Evolutionary conservation across 2,797 vertebrate species (phyloP), one percentile per base, ranked within the genome.

Genomic region (Rhinophrynus dorsalis): DNA sequence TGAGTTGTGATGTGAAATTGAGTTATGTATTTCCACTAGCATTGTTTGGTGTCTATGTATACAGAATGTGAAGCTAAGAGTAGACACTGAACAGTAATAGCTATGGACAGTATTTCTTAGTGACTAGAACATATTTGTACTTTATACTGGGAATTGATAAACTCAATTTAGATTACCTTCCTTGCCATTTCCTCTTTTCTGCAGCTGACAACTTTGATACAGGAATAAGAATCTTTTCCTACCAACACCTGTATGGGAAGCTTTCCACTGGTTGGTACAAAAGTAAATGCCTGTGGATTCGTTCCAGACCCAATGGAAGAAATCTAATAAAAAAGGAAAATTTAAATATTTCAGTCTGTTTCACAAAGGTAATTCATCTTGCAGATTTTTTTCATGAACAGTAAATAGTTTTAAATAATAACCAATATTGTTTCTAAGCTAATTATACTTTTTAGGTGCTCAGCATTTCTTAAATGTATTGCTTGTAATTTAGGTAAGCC

Each of bases 241-340:
- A 72, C 6, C 13, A 47, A 12, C 13, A 72, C 61, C 7, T 65
- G 30, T 5, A 44, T 57, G 17, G 68, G 68, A 42, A 72, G 61
- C 32, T 10, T 72, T 40, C 61, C 52, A 26, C 15, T 42, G 7
- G 33, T 30, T 1, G 68, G 68, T 6, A 72, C 60, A 65, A 72
- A 72, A n/a, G 52, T 58, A 51, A 72, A 72, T 2, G 12, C 27
- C 50, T 56, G 1, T 24, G 5, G 33, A 6, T 11, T 27, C 9
- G 30, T 17, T 64, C 24, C 52, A 45, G 33, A 12, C 11, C 44
- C 17, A 38, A 9, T 13, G 0, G 27, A 17, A 17, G 60, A 57
- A 40, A n/a, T 45, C 68, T 71, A 62, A 48, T 13, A 21, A 47
- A 26, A 62, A 20, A 21, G 6, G 7, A 33, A n/a, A 12, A 18